Evolutionary conservation across 2,113 vertebrate species (phyloP).

Genomic region (Toxostoma redivivum): DNA sequence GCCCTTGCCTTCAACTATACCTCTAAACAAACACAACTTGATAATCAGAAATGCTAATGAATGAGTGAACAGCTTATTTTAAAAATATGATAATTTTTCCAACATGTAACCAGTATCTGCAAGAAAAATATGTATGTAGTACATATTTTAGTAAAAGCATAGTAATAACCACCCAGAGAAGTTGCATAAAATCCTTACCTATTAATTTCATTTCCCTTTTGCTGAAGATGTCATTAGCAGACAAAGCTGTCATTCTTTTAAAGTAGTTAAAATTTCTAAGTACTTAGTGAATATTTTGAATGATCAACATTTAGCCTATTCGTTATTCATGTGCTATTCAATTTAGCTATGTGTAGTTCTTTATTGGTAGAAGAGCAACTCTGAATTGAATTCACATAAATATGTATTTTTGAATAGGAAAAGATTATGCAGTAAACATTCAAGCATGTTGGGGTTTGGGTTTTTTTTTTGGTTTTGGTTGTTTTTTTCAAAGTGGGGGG

Average conservation of each 20-base stretch:
- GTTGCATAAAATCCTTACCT: neutral
- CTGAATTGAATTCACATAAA: constrained; percentile 13
- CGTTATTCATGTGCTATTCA: constrained; percentile 5
- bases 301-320: constrained; percentile 39
- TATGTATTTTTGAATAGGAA: neutral
- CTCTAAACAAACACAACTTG: neutral
- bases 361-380: neutral
- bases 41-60: neutral
- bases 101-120: neutral
- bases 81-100: neutral
- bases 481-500: neutral
- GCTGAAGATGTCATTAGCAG: neutral
- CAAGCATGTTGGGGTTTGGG: neutral
- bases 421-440: neutral
- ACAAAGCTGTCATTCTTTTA: neutral
- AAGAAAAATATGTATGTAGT: neutral
- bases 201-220: neutral
- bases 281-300: constrained; percentile 19
- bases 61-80: neutral
- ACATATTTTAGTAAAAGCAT: neutral
- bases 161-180: neutral
- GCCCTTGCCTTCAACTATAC: neutral
- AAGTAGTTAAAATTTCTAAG: constrained; percentile 24
- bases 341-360: neutral
- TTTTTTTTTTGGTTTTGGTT: neutral